These are phyloP conservation scores for Danio kyathit DNA, from an alignment of 2,797 vertebrate species.

Conservation along the genomic window DNA sequence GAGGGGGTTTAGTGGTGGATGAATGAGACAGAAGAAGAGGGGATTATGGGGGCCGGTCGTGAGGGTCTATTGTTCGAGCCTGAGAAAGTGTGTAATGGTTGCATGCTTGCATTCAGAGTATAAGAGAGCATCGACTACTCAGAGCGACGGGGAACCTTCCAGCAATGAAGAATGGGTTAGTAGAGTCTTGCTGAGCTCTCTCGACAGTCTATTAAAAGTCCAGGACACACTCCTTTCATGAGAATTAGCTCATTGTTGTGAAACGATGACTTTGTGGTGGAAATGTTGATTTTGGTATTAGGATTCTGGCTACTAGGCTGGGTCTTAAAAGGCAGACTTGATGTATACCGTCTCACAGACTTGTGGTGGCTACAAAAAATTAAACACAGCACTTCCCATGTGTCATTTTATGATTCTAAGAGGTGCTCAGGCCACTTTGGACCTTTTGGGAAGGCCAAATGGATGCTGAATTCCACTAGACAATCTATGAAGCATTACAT, in stretches of 20 bases:
- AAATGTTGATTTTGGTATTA: neutral
- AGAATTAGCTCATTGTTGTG: constrained; percentile 10
- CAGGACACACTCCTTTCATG: constrained; percentile 17
- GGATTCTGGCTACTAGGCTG: constrained; percentile 46
- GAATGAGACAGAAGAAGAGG: constrained; percentile 54
- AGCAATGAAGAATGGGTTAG: constrained; percentile 29
- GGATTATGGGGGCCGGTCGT: constrained; percentile 72
- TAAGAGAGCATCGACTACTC: constrained; percentile 48
- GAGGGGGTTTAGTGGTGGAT: constrained; percentile 55
- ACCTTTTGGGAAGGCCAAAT: neutral
- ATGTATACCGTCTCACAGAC: neutral
- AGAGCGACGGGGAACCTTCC: constrained; percentile 68
- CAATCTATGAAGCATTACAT: neutral
- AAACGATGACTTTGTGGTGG: constrained; percentile 17
- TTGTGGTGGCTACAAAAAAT: neutral
- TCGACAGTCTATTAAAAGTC: constrained; percentile 39
- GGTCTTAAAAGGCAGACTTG: neutral
- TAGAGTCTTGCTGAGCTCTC: constrained; percentile 30
- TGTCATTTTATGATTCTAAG: constrained; percentile 14
- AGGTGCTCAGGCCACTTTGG: neutral
- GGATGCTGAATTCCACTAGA: constrained; percentile 2
- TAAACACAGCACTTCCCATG: neutral
- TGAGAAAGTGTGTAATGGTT: constrained; percentile 78
- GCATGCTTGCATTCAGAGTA: constrained; percentile 59
- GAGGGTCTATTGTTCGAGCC: constrained; percentile 75